Evolutionary conservation across 2,113 vertebrate genomes (phyloP), one percentile per base, ranked within the genome.

Genomic region (Myrmophylax atrothorax): DNA sequence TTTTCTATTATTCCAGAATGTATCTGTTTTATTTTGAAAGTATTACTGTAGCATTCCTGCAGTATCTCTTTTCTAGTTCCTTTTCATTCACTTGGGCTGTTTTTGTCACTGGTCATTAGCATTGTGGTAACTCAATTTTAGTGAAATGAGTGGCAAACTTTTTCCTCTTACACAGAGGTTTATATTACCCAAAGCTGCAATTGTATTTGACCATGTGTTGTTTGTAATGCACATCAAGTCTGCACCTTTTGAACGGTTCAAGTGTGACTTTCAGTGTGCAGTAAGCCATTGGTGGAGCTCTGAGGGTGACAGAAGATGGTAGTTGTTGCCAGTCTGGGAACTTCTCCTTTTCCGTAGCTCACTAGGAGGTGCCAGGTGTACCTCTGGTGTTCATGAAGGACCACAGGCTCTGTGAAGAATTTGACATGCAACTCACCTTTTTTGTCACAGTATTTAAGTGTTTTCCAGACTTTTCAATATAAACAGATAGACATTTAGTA

Each of bases 101-200:
- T 52, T 53, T 94, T 94, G 31, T 93, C 47, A 44, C 53, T 95
- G 90, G 19, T 77, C 75, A 17, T 91, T 92, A 95, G 52, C 84
- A n/a, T 78, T 0, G 1, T 25, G 37, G 19, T 91, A 40, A 50
- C 26, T 91, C 70, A 77, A 78, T 82, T 70, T 69, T 50, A 55
- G n/a, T 85, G 79, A 73, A 91, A 88, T 74, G 22, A 60, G 17
- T 24, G 58, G 38, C 91, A 89, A 69, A 53, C 3, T 17, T 95
- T 26, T 79, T 60, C 2, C 18, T 80, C 56, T 81, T 87, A 67
- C 1, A 18, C 25, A 58, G 31, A 53, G 5, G 10, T 10, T 85
- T 82, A 31, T 69, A 44, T 87, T 90, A 74, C 11, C 17, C 33
- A 68, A 67, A 77, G 28, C 19, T 95, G 35, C 81, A 81, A 18